Evolutionary conservation across 2,797 vertebrate genomes (phyloP), one percentile per base, ranked within the genome.

Genomic region (Pelodytes ibericus): DNA sequence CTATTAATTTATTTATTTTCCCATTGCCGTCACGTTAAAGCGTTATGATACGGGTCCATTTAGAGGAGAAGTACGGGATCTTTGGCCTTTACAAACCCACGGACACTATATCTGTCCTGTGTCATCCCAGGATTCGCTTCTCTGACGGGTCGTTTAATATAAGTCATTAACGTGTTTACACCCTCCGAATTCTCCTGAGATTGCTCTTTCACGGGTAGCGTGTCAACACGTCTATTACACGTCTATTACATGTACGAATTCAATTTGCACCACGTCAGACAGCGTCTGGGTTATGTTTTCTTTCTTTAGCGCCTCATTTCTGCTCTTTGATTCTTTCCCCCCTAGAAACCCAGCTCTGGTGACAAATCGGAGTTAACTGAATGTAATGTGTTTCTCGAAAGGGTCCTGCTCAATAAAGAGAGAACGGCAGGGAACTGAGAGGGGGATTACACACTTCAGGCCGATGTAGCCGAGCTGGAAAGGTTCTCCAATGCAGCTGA

Each of bases 231-330:
- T 60, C 31, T 31, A 31, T 60, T 60, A 18, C 58, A 60, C 27
- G 7, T 60, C 31, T 31, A 31, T 60, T 60, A 18, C 27, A n/a
- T 10, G 16, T 18, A n/a, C 27, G 18, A 30, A 60, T 31, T 60
- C 58, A 60, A 60, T 60, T 60, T 31, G 58, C 58, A 60, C 58
- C 58, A 60, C 15, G 58, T 60, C 58, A 60, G 27, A 20, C 8
- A 7, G 31, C 8, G n/a, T 15, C 24, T 30, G 58, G 2, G 2
- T 4, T 30, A 4, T 31, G 22, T 44, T 9, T n/a, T 44, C 7
- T 60, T 60, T 31, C 58, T 16, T 31, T n/a, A 60, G 15, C 13
- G 13, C 58, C 27, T 30, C 20, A n/a, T 60, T 30, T 60, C 5
- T 60, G 27, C 58, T 27, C 26, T 16, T n/a, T 18, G 29, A 30